Evolutionary conservation across 2,888 invertebrate species (phyloP), one percentile per base, ranked within the genome.

Genomic region (Uloborus plumipes): DNA sequence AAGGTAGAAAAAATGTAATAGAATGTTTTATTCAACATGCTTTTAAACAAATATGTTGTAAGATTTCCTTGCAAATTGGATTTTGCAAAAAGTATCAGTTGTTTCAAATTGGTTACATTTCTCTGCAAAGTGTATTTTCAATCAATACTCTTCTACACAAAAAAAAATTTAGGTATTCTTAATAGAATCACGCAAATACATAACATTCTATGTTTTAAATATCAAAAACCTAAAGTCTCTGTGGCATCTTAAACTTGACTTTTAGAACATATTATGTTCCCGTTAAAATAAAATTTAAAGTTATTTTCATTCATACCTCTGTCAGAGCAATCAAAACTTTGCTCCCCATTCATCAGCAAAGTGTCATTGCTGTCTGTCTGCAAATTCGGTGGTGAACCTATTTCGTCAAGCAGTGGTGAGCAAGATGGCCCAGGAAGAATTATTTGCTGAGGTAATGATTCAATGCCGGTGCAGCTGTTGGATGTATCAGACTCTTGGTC

Each of bases 401-500:
- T 65, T 11, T 53, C 31, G 47, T 69, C 64, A 26, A n/a, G 53
- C 16, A 55, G 6, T 20, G 66, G 59, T 22, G 74, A 81, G 31
- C 65, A 59, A 47, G 81, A 75, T 58, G 75, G 59, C 16, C 69
- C 65, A 11, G 74, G 74, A 13, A 75, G 39, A 50, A 74, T 70
- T 26, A 22, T 64, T 64, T 64, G 70, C 51, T 64, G 65, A 58
- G 26, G 20, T 50, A 58, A 13, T n/a, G 69, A 64, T 59, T 81
- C 81, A 53, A 31, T 70, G 13, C 58, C 65, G 22, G 75, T 58
- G 59, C 74, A 81, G 64, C 81, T 81, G 22, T 75, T 75, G 2
- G 81, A 81, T 59, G 81, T 53, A 65, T 81, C 81, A 18, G 81
- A 81, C 59, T 75, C 81, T 22, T 49, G 69, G 26, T 75, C 81